These are phyloP conservation scores for Bombus polaris DNA, from an alignment of 1,140 invertebrate species.

Conservation along the genomic window DNA sequence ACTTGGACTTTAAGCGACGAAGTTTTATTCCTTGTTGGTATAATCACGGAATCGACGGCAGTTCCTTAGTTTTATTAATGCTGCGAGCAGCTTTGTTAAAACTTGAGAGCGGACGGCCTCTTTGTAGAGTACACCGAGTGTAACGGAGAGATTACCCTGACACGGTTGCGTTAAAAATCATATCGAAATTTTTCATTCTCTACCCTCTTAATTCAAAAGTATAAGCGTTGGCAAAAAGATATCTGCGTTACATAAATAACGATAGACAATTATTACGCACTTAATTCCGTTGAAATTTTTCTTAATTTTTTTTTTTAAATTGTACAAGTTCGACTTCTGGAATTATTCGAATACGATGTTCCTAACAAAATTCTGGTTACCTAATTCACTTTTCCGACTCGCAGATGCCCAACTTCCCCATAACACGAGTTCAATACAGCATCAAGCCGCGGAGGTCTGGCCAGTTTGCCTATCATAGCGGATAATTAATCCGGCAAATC, in stretches of 20 bases:
- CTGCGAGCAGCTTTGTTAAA: neutral
- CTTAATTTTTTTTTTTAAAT: too few relatives aligned
- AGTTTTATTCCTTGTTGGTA: slow-evolving; percentile 13
- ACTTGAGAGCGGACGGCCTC: neutral
- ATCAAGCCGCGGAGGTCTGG: neutral
- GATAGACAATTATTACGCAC: too few relatives aligned
- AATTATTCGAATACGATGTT: too few relatives aligned
- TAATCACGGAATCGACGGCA: neutral
- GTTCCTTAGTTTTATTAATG: slow-evolving; percentile 16
- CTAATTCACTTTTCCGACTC: neutral
- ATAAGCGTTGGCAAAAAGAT: too few relatives aligned
- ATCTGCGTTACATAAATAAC: too few relatives aligned
- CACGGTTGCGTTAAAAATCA: neutral
- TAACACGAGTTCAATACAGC: neutral
- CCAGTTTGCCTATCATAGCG: neutral
- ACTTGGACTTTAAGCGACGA: neutral
- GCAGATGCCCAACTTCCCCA: neutral
- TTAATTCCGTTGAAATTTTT: too few relatives aligned
- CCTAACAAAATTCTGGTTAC: too few relatives aligned
- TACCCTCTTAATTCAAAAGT: neutral
- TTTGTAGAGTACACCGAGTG: neutral
- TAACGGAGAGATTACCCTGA: too few relatives aligned
- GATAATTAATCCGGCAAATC: slow-evolving; percentile 54
- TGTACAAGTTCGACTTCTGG: too few relatives aligned
- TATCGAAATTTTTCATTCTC: too few relatives aligned